These are phyloP conservation scores for Oedothorax gibbosus DNA, from an alignment of 1,140 invertebrate species.

Conservation along the genomic window DNA sequence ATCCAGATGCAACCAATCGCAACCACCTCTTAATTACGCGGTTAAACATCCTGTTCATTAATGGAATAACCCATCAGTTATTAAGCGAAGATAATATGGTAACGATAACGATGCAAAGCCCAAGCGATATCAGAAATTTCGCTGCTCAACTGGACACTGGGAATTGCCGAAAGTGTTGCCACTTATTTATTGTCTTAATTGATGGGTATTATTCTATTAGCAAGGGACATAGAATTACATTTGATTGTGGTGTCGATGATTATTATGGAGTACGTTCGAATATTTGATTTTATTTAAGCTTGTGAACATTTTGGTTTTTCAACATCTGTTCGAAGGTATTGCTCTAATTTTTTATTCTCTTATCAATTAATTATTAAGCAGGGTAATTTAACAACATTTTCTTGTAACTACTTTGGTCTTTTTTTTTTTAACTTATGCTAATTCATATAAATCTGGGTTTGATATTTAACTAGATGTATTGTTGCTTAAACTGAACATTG, in stretches of 20 bases:
- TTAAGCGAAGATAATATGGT: conserved; percentile 31
- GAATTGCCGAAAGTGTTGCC: conserved; percentile 24
- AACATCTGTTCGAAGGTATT: too few species aligned
- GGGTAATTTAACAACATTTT: too few species aligned
- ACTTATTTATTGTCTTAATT: conserved; percentile 19
- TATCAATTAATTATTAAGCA: too few species aligned
- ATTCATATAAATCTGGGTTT: too few species aligned
- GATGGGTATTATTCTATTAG: conserved; percentile 31
- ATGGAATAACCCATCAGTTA: conserved; percentile 34
- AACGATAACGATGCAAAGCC: conserved; percentile 7
- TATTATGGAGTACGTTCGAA: too few species aligned
- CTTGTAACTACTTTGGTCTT: too few species aligned
- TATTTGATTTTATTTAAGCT: too few species aligned
- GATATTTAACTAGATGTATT: too few species aligned
- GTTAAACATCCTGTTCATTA: conserved; percentile 19
- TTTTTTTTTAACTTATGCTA: too few species aligned
- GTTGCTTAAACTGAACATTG: too few species aligned
- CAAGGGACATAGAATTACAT: background rate
- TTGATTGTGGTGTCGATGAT: background rate
- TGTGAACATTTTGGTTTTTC: too few species aligned
- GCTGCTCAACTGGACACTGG: conserved; percentile 14
- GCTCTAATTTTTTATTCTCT: too few species aligned
- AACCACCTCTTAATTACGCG: background rate
- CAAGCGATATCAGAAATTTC: conserved; percentile 8
- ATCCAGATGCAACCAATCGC: conserved; percentile 8